These are phyloP conservation scores for Athripsodes cinereus DNA, from an alignment of 2,888 invertebrate genomes.

Conservation along the genomic window DNA sequence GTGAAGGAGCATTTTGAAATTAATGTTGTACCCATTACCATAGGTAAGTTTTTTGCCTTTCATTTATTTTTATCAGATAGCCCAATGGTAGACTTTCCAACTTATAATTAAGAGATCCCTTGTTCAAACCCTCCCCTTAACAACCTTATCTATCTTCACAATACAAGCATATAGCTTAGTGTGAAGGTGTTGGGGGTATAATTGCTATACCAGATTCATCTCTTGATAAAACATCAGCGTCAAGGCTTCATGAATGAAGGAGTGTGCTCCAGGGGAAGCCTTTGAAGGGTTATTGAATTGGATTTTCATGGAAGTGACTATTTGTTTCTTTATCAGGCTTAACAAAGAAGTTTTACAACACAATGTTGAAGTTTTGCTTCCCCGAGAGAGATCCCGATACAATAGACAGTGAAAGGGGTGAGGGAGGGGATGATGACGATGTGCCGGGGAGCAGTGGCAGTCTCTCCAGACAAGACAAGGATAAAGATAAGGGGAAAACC, in stretches of 20 bases:
- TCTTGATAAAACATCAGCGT: too few species aligned
- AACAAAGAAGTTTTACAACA: constrained; percentile 94
- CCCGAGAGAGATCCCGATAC: constrained; percentile 87
- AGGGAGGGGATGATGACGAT: constrained; percentile 51
- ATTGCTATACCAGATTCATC: too few species aligned
- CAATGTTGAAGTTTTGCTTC: constrained; percentile 96
- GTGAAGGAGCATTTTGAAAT: constrained; percentile 99
- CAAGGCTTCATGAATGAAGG: too few species aligned
- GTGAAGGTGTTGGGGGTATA: too few species aligned
- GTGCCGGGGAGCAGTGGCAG: constrained; percentile 37
- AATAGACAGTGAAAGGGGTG: constrained; percentile 61
- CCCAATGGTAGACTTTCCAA: neutral
- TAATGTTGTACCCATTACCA: constrained; percentile 90
- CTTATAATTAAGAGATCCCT: too few species aligned
- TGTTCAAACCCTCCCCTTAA: too few species aligned
- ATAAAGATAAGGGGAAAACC: constrained; percentile 44
- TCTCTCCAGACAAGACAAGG: constrained; percentile 41
- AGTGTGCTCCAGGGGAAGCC: too few species aligned
- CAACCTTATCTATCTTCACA: neutral
- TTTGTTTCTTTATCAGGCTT: constrained; percentile 48
- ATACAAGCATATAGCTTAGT: neutral
- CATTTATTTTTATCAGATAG: too few species aligned
- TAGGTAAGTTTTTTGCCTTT: constrained; percentile 62
- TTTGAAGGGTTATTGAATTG: too few species aligned
- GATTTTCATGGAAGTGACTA: too few species aligned